Percentiles rank a stretch among this genome's conserved stretches.
phyloP scores from a whole-genome alignment of 2,888 invertebrate species.

The Gibbula magus region DNA sequence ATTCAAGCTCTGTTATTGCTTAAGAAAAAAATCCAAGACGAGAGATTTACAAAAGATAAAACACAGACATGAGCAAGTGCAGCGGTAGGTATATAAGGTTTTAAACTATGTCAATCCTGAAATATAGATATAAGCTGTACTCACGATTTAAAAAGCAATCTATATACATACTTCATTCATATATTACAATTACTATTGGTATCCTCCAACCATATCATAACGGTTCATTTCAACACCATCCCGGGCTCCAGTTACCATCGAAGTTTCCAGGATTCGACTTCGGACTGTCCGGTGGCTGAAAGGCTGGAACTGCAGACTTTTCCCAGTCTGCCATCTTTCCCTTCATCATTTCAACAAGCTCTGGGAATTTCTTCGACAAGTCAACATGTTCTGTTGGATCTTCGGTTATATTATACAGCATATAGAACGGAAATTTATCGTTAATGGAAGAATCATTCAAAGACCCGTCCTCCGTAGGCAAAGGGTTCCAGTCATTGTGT shows the following conservation, averaged over 20 bases:
- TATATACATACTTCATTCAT: too few species aligned
- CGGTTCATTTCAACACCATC: background rate
- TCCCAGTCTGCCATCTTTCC: background rate
- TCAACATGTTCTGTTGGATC: constrained; percentile 42
- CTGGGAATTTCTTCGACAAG: constrained; percentile 32
- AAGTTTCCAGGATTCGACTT: background rate
- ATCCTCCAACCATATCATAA: too few species aligned
- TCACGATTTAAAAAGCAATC: too few species aligned
- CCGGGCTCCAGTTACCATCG: background rate
- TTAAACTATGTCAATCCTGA: too few species aligned
- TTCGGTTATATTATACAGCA: constrained; percentile 28
- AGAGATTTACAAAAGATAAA: too few species aligned
- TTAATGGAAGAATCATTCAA: too few species aligned
- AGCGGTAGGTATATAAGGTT: too few species aligned
- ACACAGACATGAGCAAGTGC: too few species aligned
- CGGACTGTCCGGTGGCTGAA: background rate
- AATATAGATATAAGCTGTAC: too few species aligned
- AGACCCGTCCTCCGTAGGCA: background rate
- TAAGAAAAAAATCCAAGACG: too few species aligned
- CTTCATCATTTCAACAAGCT: constrained; percentile 9
- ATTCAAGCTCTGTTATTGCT: too few species aligned
- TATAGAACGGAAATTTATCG: background rate
- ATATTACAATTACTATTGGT: too few species aligned
- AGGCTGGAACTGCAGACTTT: background rate
- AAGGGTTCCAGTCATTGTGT: background rate